A percentile compares a stretch with the other conserved stretches of the same genome.
Conservation (phyloP, 2,888 invertebrate genomes). For the Therioaphis trifolii region DNA sequence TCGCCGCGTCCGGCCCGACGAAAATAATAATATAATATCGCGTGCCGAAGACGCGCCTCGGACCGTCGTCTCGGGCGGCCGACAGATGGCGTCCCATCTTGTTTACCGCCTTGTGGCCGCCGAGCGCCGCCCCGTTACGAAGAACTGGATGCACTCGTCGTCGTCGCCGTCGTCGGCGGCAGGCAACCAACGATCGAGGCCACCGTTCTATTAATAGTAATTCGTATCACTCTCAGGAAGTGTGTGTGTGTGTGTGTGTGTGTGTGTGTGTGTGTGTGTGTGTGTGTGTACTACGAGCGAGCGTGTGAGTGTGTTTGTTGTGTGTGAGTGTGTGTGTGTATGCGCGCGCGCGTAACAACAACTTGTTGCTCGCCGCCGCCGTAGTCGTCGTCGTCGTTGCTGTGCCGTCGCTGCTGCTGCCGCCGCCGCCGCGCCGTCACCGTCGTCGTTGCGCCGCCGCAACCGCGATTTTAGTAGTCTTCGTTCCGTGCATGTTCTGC, state of each 20-base stretch:
- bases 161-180: conserved; percentile 6
- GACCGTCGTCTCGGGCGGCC: background rate
- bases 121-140: conserved; percentile 42
- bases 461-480: conserved; percentile 10
- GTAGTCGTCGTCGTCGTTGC: background rate
- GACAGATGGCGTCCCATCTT: conserved; percentile 1
- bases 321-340: background rate
- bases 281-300: background rate
- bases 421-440: background rate
- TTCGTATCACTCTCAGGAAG: conserved; percentile 58
- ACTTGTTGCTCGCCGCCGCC: conserved; percentile 60
- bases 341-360: conserved; percentile 32
- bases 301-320: background rate
- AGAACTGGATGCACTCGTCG: conserved; percentile 53
- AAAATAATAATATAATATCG: background rate
- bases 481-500: conserved; percentile 33
- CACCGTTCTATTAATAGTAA: conserved; percentile 59
- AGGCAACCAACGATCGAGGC: conserved; percentile 38
- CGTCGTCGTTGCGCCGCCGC: background rate
- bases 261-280: background rate
- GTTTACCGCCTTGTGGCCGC: background rate
- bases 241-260: background rate
- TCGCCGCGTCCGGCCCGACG: background rate
- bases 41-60: background rate
- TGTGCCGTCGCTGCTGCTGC: background rate